Conservation (phyloP, 1,140 invertebrate genomes). For the Bombus picipes region DNA sequence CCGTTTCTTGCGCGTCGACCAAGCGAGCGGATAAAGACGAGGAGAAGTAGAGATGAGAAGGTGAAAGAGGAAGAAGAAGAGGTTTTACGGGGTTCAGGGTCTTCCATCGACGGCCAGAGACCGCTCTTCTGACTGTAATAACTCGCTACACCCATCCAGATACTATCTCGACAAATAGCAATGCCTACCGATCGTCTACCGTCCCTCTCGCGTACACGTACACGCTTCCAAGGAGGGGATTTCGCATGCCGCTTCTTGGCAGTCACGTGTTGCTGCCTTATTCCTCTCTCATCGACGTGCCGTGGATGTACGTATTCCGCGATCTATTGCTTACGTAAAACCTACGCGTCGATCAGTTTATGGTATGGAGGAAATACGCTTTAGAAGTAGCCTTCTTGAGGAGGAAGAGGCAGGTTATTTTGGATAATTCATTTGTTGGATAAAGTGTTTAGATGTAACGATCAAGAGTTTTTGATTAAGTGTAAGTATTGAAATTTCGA, state of each 20-base stretch:
- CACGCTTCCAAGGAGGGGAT: slow-evolving; percentile 31
- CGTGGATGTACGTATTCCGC: slow-evolving; percentile 11
- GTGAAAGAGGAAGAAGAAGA: neutral
- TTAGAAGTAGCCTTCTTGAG: neutral
- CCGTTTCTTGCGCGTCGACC: slow-evolving; percentile 31
- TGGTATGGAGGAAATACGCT: no score
- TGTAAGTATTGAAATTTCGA: no score
- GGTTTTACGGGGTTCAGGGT: slow-evolving; percentile 49
- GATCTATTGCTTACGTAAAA: slow-evolving; percentile 42
- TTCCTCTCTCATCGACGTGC: slow-evolving; percentile 53
- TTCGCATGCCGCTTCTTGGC: slow-evolving; percentile 44
- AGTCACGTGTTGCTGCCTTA: slow-evolving; percentile 45
- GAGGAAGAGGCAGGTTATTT: neutral
- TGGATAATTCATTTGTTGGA: no score
- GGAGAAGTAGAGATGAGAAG: no score
- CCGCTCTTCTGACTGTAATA: slow-evolving; percentile 64
- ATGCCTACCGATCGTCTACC: slow-evolving; percentile 67
- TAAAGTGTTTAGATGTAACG: no score
- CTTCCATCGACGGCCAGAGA: slow-evolving; percentile 50
- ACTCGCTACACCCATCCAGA: slow-evolving; percentile 70
- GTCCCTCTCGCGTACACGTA: slow-evolving; percentile 38
- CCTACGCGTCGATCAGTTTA: slow-evolving; percentile 5
- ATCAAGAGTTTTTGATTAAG: no score
- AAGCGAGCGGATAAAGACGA: neutral
- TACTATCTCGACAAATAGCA: slow-evolving; percentile 73